phyloP scores from a whole-genome alignment of 2,797 vertebrate genomes.

The Melanogrammus aeglefinus region DNA sequence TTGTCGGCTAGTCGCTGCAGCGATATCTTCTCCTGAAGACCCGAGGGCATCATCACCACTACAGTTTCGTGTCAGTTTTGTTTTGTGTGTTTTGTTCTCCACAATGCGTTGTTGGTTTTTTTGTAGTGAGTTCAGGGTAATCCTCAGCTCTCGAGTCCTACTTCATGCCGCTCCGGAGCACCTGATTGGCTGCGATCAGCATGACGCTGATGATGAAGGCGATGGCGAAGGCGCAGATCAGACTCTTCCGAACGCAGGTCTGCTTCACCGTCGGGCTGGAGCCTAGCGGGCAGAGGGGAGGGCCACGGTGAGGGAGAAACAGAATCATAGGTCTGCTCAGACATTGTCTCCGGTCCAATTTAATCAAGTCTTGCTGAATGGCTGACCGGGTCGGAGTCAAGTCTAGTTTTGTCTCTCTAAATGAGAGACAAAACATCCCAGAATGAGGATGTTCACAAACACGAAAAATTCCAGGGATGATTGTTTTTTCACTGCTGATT shows the following conservation, averaged over 20 bases:
- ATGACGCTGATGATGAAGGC: constrained; percentile 99
- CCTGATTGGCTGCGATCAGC: constrained; percentile 97
- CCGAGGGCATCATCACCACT: neutral
- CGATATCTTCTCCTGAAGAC: neutral
- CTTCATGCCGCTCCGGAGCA: constrained; percentile 97
- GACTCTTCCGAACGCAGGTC: constrained; percentile 94
- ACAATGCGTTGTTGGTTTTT: constrained; percentile 16
- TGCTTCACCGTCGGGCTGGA: constrained; percentile 95
- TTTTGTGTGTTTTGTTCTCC: constrained; percentile 18
- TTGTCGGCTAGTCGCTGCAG: neutral
- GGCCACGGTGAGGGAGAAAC: neutral
- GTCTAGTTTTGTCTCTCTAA: constrained; percentile 36
- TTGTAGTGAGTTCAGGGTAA: constrained; percentile 20
- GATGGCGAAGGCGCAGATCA: constrained; percentile 97
- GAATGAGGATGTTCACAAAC: constrained; percentile 31
- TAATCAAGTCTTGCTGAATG: constrained; percentile 29
- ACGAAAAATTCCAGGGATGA: constrained; percentile 28
- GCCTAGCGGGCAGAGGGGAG: constrained; percentile 39
- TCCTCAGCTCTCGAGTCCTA: constrained; percentile 62
- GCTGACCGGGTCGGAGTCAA: constrained; percentile 25
- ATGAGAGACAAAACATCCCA: constrained; percentile 36
- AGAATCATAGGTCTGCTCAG: neutral
- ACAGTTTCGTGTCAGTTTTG: neutral
- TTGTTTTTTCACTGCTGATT: constrained; percentile 47
- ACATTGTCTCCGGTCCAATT: neutral